Evolutionary conservation across 1,140 invertebrate species (phyloP), one percentile per base, ranked within the genome.

Genomic region (Brachystomella parvula): DNA sequence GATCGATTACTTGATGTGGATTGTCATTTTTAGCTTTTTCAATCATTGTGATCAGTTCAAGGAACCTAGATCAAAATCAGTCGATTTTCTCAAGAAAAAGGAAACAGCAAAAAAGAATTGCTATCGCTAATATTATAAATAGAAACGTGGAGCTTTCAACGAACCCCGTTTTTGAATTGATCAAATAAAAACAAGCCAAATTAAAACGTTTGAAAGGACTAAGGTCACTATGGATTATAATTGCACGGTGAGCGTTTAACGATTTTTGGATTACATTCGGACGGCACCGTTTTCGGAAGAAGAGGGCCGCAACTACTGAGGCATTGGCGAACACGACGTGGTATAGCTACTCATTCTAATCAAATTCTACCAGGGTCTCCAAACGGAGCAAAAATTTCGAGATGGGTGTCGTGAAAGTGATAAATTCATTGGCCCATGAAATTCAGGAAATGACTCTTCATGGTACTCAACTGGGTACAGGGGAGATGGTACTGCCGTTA

Each of bases 311-410:
- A 9, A 44, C 21, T 57, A 29, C 53, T 24, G 53, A 9, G 9
- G n/a, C 6, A 9, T 29, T 57, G 24, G 6, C 9, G 24, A 12
- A 57, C 9, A 57, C 21, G 9, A 24, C n/a, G 53, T 57, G 15
- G 44, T 47, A 47, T 47, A 47, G 21, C 21, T 47, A 15, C 21
- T 47, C 44, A 47, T 15, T 47, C n/a, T 57, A 12, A 57, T 26
- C 58, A 59, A 31, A 26, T 6, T 2, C 30, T 29, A 59, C 57
- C 57, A 59, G 30, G 57, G 57, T 24, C 57, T 26, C 57, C 57
- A 59, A 6, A 59, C 57, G 9, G 12, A 3, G 30, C 26, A 30
- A 29, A 29, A 3, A 3, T 31, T 32, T 59, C 57, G 6, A 6
- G 12, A 29, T 3, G 9, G 3, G 3, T 29, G 9, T 9, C 3